phyloP scores from a whole-genome alignment of 2,797 vertebrate species.

The Myotis findleyi region DNA sequence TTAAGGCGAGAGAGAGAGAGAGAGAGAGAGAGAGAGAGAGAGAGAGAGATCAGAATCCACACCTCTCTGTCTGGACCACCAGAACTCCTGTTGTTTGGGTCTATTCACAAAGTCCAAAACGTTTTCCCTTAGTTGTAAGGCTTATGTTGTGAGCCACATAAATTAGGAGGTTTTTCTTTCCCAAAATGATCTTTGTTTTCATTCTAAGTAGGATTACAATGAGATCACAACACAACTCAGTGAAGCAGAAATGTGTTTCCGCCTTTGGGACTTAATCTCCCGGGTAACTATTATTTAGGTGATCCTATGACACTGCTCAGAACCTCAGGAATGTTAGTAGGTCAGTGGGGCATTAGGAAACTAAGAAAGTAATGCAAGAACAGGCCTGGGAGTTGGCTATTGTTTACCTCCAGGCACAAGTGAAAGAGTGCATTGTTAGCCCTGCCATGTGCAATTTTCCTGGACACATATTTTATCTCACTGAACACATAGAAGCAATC shows the following conservation, averaged over 20 bases:
- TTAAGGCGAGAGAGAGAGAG: neutral
- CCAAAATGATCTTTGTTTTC: constrained; percentile 53
- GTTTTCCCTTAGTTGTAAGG: neutral
- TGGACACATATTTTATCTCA: neutral
- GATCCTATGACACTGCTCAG: neutral
- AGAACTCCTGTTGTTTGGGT: neutral
- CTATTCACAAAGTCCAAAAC: neutral
- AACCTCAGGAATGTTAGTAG: constrained; percentile 43
- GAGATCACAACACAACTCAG: neutral
- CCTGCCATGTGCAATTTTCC: neutral
- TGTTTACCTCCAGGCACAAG: neutral
- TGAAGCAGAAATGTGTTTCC: constrained; percentile 55
- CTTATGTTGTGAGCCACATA: neutral
- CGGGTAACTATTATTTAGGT: neutral
- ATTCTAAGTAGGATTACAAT: constrained; percentile 18
- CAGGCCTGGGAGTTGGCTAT: neutral
- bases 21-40: neutral
- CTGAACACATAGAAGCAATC: neutral
- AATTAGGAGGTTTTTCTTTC: constrained; percentile 39
- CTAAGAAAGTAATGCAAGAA: neutral
- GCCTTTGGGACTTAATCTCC: constrained; percentile 8
- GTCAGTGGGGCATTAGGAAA: constrained; percentile 56
- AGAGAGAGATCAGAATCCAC: neutral
- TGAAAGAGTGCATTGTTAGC: neutral
- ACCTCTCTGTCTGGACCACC: neutral